Base-by-base conservation (phyloP, 2,113 vertebrate species). In the Geococcyx californianus region DNA sequence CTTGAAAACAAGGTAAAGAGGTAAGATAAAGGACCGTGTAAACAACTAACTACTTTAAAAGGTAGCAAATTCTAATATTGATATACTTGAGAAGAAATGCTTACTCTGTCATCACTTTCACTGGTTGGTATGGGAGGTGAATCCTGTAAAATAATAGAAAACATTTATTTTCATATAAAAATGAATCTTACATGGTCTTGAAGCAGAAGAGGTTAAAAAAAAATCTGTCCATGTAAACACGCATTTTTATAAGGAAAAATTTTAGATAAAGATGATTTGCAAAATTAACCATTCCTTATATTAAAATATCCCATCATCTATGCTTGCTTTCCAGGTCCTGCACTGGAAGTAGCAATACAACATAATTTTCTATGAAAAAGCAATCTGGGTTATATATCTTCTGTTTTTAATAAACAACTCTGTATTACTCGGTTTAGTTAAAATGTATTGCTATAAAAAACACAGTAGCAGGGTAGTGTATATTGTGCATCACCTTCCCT, bases 81-180 rank as follows among this genome's bases (percentile, higher is more conserved):
- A 64, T 73, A 62, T 13, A 54, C 10, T 79, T 86, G 36, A 78
- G 24, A 62, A 85, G 16, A 94, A 90, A 84, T 70, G 4, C 96
- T 96, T 95, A 97, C 96, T 21, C 10, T 88, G 2, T 85, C 63
- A 28, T 89, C 42, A 45, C 58, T 54, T 90, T 92, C 96, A 86
- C 23, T 4, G 11, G 1, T 26, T 90, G 88, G 79, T 8, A 94
- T 70, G 55, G 94, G 4, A 80, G 45, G 10, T 11, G 96, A 97
- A 64, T 96, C 95, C 96, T 97, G 66, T 49, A 84, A 97, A 93
- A 52, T 20, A 58, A 70, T 56, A 9, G 34, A 84, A 89, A 9
- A 7, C 2, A 67, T 34, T 67, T 21, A 33, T 76, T 88, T 94
- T 70, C 17, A 28, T 45, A 31, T 33, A 23, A 51, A 62, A 85